Conservation (phyloP, 2,888 invertebrate genomes). For the Priocnemis perturbator region DNA sequence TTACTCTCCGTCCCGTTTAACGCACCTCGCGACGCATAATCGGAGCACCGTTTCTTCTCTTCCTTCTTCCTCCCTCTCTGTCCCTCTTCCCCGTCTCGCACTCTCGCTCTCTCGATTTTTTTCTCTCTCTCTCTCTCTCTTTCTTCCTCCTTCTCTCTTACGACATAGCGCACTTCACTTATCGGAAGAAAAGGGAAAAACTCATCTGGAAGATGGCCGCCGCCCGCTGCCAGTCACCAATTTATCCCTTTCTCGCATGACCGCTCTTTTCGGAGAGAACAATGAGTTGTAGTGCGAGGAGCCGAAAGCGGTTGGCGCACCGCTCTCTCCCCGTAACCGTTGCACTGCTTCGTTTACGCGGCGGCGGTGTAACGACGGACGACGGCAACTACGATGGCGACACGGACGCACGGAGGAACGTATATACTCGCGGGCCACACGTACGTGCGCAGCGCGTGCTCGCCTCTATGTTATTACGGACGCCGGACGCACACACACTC, state of each 20-base stretch:
- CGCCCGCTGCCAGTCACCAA: conserved; percentile 72
- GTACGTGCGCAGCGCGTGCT: not conserved
- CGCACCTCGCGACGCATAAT: conserved; percentile 48
- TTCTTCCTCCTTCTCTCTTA: conserved; percentile 42
- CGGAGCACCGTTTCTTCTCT: conserved; percentile 21
- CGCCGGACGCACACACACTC: conserved; percentile 47
- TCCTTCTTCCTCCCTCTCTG: conserved; percentile 26
- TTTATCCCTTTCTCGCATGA: conserved; percentile 65
- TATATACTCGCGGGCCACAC: not conserved
- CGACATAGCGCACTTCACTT: conserved; percentile 49
- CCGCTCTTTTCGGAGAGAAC: conserved; percentile 33
- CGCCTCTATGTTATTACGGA: conserved; percentile 22
- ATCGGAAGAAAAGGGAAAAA: conserved; percentile 73
- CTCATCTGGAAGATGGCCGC: conserved; percentile 80
- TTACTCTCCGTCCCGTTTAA: conserved; percentile 27
- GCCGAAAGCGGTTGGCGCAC: conserved; percentile 20
- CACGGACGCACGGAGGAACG: conserved; percentile 21
- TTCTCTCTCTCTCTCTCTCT: too few species aligned
- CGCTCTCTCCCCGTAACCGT: conserved; percentile 6
- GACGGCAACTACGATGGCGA: conserved; percentile 7
- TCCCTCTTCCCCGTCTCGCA: conserved; percentile 21
- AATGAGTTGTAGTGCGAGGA: conserved; percentile 16
- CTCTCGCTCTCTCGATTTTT: conserved; percentile 27
- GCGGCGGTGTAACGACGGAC: conserved; percentile 15
- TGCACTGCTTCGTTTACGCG: conserved; percentile 14